Conservation (phyloP, 2,113 vertebrate species). For the Thalassarche chlororhynchos region DNA sequence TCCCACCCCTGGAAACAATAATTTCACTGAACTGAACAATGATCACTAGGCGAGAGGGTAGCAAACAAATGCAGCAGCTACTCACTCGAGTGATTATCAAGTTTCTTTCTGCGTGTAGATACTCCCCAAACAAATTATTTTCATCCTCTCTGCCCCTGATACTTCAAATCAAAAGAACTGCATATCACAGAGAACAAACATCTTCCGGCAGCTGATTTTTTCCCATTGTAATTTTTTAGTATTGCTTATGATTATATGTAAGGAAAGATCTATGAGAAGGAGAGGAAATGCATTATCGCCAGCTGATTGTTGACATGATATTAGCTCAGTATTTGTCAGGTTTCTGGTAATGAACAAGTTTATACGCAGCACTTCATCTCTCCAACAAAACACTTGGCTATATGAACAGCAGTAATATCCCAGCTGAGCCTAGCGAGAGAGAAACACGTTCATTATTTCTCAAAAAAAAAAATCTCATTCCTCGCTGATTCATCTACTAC, state of each 20-base stretch:
- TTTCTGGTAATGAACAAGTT: conserved; percentile 34
- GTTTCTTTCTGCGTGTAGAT: not conserved
- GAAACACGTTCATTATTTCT: conserved; percentile 30
- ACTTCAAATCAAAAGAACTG: not conserved
- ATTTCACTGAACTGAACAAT: not conserved
- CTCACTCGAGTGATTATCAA: not conserved
- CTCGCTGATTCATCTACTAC: not conserved
- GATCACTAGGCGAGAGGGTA: not conserved
- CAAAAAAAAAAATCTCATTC: not conserved
- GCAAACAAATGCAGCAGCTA: not conserved
- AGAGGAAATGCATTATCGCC: conserved; percentile 17
- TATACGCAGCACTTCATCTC: not conserved
- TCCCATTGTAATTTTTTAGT: not conserved
- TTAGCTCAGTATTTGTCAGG: conserved; percentile 8
- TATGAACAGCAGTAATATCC: conserved; percentile 1
- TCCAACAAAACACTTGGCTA: not conserved
- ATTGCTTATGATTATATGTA: not conserved
- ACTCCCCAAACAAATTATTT: conserved; percentile 28
- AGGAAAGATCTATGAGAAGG: conserved; percentile 14
- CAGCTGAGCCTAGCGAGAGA: not conserved
- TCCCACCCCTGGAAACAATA: not conserved
- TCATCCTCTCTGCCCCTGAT: not conserved
- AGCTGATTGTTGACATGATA: conserved; percentile 12
- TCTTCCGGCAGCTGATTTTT: fast-evolving
- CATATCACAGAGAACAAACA: not conserved